Base-by-base conservation (phyloP, 2,888 invertebrate species). In the Noctua janthe region DNA sequence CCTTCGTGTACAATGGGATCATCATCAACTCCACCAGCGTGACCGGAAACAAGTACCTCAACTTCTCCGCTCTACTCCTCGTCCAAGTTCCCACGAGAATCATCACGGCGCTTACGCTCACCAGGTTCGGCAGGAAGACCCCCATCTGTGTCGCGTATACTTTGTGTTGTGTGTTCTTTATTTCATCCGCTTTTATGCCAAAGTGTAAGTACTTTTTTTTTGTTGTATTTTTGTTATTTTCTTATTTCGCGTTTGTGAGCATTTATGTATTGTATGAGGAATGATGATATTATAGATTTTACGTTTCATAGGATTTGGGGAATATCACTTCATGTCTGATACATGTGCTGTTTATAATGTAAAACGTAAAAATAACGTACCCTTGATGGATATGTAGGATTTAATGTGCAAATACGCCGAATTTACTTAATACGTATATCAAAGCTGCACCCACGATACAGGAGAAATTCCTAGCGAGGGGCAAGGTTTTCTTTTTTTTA, bases 1-100 rank as follows among this genome's bases (percentile, higher is more conserved):
- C 98, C 17, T 98, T 98, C 88, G 98, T 98, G 20, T 98, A 98
- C 94, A 98, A 98, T 90, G 98, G 98, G 0, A 95, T 98, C 73
- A 98, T 98, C 62, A 95, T 98, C 84, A 98, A 98, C 95, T 98
- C 98, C 0, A 98, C 98, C n/a, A 97, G 97, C 39, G 95, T 99
- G 72, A 97, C 97, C 64, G 98, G 98, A 35, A 98, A 98, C 94
- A 98, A 98, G 92, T 98, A 98, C 93, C 91, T 98, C 47, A 98
- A 98, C 95, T 98, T 98, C 93, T 98, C 98, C 4, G 94, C 97
- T 62, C 97, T 98, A 74, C 95, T 97, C 69, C 93, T 98, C 51
- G 97, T 98, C 29, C 98, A 98, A 87, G 97, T 98, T 59, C 98
- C 98, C 0, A 97, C 97, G 3, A 91, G 96, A 54, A 89, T 96